These are phyloP conservation scores for Sussaba pulchella DNA, from an alignment of 2,888 invertebrate genomes.

Conservation along the genomic window DNA sequence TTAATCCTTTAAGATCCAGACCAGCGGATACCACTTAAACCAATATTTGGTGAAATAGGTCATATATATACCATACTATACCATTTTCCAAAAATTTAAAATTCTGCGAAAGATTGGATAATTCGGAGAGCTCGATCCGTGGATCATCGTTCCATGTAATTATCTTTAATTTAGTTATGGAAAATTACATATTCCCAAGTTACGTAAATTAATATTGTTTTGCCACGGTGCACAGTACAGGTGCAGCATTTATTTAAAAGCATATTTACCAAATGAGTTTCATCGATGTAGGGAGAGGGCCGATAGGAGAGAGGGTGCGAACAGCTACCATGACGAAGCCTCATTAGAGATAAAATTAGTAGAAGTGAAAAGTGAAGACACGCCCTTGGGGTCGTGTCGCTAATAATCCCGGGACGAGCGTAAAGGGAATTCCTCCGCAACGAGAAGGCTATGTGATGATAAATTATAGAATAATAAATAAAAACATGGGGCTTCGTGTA, in stretches of 20 bases:
- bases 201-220: no score
- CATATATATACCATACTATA: no score
- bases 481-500: constrained; percentile 65
- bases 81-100: no score
- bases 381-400: constrained; percentile 71
- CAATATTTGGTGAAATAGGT: no score
- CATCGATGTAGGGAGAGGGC: constrained; percentile 12
- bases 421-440: constrained; percentile 68
- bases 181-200: no score
- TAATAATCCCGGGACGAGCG: constrained; percentile 74
- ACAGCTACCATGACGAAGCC: constrained; percentile 55
- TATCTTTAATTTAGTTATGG: no score
- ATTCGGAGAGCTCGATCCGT: no score
- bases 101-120: no score
- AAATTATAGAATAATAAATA: constrained; percentile 81
- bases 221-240: background rate
- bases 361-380: constrained; percentile 82
- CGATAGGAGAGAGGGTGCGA: constrained; percentile 29
- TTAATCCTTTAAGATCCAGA: no score
- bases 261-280: constrained; percentile 34
- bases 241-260: constrained; percentile 29
- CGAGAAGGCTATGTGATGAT: constrained; percentile 75
- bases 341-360: constrained; percentile 77
- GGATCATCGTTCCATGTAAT: no score
- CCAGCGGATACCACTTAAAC: no score